Evolutionary conservation across 2,113 vertebrate species (phyloP).

Genomic region (Holacanthus passer): DNA sequence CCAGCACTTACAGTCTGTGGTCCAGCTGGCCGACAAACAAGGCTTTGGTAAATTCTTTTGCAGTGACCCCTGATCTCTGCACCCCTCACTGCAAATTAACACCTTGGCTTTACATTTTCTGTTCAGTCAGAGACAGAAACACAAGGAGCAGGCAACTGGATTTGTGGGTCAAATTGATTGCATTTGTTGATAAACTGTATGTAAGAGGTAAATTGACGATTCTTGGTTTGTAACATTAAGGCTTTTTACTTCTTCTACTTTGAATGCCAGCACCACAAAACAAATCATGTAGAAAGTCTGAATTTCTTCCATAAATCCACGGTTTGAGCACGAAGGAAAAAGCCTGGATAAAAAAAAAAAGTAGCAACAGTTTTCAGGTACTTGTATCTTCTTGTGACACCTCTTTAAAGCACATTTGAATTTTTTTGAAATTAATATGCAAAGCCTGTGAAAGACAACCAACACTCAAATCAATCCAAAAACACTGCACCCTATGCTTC

Average conservation of each 20-base stretch:
- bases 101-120: conserved; percentile 76
- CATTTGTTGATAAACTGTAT: neutral
- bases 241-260: neutral
- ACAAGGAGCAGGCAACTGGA: neutral
- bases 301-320: neutral
- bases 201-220: neutral
- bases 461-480: conserved; percentile 34
- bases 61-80: conserved; percentile 61
- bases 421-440: neutral
- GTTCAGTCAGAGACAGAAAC: neutral
- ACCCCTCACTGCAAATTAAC: conserved; percentile 74
- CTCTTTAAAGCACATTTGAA: neutral
- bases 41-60: conserved; percentile 77
- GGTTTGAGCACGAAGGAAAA: neutral
- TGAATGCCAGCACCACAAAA: too few relatives aligned
- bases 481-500: neutral
- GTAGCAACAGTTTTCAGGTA: neutral
- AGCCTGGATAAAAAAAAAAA: neutral
- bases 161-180: neutral
- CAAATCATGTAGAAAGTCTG: neutral
- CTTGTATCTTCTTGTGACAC: neutral
- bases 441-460: neutral
- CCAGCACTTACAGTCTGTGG: neutral
- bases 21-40: conserved; percentile 42
- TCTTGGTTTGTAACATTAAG: neutral